These are phyloP conservation scores for Himalopsyche phryganea DNA, from an alignment of 1,140 invertebrate species.

Conservation along the genomic window DNA sequence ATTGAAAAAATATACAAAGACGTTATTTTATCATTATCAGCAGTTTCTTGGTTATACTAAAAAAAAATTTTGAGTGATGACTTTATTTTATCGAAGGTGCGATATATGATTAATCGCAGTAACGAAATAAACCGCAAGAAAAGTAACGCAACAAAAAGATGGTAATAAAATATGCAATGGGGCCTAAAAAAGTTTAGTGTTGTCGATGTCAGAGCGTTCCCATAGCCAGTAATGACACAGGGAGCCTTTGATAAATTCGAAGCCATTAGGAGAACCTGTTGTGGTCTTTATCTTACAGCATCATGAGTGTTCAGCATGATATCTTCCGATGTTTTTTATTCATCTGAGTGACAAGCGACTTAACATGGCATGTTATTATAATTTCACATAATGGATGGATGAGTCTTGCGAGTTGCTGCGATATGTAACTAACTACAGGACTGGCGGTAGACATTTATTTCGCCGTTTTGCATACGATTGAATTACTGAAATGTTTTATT, in stretches of 20 bases:
- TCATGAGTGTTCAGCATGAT: conserved; percentile 18
- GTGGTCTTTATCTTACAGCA: conserved; percentile 32
- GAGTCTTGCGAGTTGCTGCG: conserved; percentile 1
- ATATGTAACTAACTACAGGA: neutral
- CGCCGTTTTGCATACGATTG: too few species aligned
- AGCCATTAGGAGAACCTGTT: conserved; percentile 32
- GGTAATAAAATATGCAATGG: neutral
- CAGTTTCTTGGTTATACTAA: too few species aligned
- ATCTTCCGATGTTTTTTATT: conserved; percentile 25
- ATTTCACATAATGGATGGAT: conserved; percentile 23
- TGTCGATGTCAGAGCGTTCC: conserved; percentile 21
- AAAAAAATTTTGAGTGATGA: too few species aligned
- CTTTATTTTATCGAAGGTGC: too few species aligned
- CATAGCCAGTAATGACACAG: conserved; percentile 30
- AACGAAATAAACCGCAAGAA: too few species aligned
- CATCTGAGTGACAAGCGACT: conserved; percentile 25
- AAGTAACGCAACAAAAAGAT: too few species aligned
- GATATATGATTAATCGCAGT: too few species aligned
- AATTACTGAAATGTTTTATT: too few species aligned
- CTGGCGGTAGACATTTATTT: neutral
- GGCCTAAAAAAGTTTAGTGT: conserved; percentile 3
- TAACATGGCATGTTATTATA: conserved; percentile 21
- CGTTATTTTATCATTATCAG: too few species aligned
- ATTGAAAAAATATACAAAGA: too few species aligned
- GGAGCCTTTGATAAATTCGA: conserved; percentile 29